Conservation (phyloP, 1,140 invertebrate genomes). For the Panagrolaimus sp. region DNA sequence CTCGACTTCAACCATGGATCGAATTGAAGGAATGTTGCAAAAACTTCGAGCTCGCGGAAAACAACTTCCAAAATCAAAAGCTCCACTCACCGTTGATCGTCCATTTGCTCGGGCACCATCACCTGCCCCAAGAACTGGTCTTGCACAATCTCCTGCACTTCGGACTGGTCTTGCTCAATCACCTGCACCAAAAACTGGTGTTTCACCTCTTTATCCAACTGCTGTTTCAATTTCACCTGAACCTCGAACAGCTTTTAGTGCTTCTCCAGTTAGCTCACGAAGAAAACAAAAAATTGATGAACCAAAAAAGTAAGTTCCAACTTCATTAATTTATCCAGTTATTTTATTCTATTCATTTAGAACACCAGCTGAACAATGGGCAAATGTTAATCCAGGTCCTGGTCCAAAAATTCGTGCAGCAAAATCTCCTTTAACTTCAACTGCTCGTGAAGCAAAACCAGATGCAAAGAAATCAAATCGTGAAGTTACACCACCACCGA, state of each 20-base stretch:
- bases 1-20: neutral
- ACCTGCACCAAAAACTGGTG: neutral
- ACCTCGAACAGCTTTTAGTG: too few relatives aligned
- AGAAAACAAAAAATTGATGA: too few relatives aligned
- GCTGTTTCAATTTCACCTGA: too few relatives aligned
- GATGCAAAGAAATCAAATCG: neutral
- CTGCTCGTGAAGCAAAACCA: slow-evolving; percentile 6
- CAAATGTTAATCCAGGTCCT: neutral
- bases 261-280: too few relatives aligned
- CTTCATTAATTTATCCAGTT: too few relatives aligned
- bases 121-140: neutral
- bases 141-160: neutral
- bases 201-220: too few relatives aligned
- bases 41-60: neutral
- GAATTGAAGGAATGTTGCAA: neutral
- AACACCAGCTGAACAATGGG: slow-evolving; percentile 9
- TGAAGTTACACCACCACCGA: neutral
- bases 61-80: neutral
- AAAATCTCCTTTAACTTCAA: neutral
- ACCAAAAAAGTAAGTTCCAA: too few relatives aligned
- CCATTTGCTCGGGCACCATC: neutral
- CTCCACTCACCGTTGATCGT: neutral
- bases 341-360: too few relatives aligned
- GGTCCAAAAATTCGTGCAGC: neutral
- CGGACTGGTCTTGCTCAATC: neutral